Base-by-base conservation (phyloP, 2,797 vertebrate species). In the Anguilla pacifica region DNA sequence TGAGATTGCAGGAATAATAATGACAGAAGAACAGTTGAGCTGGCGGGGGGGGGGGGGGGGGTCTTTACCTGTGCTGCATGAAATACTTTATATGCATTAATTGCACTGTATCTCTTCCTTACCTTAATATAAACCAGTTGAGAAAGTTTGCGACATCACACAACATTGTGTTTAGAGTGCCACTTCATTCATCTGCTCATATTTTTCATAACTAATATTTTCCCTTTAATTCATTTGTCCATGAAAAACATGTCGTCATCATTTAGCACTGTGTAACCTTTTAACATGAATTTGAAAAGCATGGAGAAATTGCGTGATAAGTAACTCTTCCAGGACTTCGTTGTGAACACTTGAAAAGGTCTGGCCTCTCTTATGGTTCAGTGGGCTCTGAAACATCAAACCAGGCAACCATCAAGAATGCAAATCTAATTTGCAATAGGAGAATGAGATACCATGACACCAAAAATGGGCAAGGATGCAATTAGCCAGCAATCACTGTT, bases 1-100 rank as follows among this genome's bases (percentile, higher is more conserved):
- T 94, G 90, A 89, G 92, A 94, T 94, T 94, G 94, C 90, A 93
- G 91, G 88, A 94, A 94, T 92, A 88, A 92, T 88, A 92, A 94
- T 93, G 93, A 92, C 91, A 91, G 91, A 92, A 91, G 91, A 43
- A 43, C 39, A 87, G 59, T 61, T 61, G 15, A 19, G 59, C 59
- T 22, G 59, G 59, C 1, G 15, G 55, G 55, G 9, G 55, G 4
- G 4, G 4, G 17, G 3, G 19, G 7, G 6, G 4, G 4, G 4
- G 28, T 35, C 70, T 31, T 72, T 35, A 72, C 28, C 28, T n/a
- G 35, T 31, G 10, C 11, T 31, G 70, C 28, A 11, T 28, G 6
- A 72, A n/a, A 31, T 67, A 67, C 22, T 67, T 67, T n/a, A 67
- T 72, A 11, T 31, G 10, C 10, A 87, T 88, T 91, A 94, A 94